phyloP scores from a whole-genome alignment of 2,888 invertebrate species.

The Chorisops tibialis region DNA sequence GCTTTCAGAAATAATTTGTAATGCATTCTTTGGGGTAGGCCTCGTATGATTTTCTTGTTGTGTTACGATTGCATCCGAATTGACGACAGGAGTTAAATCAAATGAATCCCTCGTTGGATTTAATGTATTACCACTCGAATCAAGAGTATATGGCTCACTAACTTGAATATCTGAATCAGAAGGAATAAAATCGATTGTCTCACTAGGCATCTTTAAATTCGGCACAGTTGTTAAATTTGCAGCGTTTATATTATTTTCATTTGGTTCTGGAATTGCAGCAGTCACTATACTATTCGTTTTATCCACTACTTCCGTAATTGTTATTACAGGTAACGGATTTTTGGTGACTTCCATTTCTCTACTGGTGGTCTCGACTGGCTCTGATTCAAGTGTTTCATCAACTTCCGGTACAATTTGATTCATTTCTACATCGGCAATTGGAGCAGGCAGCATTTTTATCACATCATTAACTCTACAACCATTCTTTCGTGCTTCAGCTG shows the following conservation, averaged over 20 bases:
- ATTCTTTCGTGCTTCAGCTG: conserved; percentile 14
- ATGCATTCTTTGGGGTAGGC: neutral
- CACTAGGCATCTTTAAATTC: neutral
- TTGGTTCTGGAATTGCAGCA: neutral
- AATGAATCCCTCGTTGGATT: no score
- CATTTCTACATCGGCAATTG: neutral
- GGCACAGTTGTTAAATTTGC: neutral
- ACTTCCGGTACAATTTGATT: no score
- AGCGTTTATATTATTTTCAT: neutral
- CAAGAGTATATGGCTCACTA: no score
- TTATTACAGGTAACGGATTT: neutral
- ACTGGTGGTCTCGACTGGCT: neutral
- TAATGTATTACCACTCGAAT: no score
- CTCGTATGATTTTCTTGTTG: no score
- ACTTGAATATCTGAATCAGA: no score
- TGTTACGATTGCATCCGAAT: no score
- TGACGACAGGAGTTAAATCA: no score
- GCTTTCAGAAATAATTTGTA: conserved; percentile 5
- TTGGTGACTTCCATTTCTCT: neutral
- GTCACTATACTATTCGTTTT: neutral
- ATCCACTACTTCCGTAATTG: neutral
- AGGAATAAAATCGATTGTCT: no score
- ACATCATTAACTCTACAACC: neutral
- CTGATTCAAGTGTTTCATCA: no score
- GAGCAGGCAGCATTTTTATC: neutral